These are phyloP conservation scores for Diploptera punctata DNA, from an alignment of 2,888 invertebrate genomes.

Conservation along the genomic window DNA sequence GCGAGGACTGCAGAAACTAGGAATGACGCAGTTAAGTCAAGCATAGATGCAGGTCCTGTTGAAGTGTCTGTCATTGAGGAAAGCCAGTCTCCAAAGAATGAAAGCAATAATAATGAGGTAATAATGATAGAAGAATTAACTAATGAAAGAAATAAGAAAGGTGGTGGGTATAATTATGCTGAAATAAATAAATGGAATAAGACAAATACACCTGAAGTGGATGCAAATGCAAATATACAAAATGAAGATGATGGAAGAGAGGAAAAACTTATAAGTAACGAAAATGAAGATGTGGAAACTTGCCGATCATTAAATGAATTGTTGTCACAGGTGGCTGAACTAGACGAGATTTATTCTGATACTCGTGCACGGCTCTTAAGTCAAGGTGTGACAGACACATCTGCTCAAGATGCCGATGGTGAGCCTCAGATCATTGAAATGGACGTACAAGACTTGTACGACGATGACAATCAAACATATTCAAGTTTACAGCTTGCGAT, in stretches of 20 bases:
- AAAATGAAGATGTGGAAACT: slow-evolving; percentile 42
- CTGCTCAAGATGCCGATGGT: background rate
- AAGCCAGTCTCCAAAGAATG: slow-evolving; percentile 23
- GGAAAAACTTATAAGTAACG: slow-evolving; percentile 43
- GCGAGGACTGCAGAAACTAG: slow-evolving; percentile 40
- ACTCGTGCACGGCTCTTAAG: slow-evolving; percentile 65
- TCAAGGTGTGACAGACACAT: slow-evolving; percentile 14
- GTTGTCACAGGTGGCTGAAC: slow-evolving; percentile 77
- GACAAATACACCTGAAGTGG: background rate
- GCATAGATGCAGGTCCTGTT: background rate
- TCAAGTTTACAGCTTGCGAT: slow-evolving; percentile 86
- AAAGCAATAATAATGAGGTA: slow-evolving; percentile 44
- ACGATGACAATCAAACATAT: slow-evolving; percentile 75
- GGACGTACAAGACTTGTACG: slow-evolving; percentile 50
- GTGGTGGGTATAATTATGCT: slow-evolving; percentile 47
- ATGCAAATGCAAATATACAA: slow-evolving; percentile 39
- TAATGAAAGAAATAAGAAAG: background rate
- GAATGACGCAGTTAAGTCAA: slow-evolving; percentile 6
- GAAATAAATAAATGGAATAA: slow-evolving; percentile 36
- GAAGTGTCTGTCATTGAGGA: background rate
- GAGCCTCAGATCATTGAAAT: slow-evolving; percentile 33
- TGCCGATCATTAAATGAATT: slow-evolving; percentile 68
- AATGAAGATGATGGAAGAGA: slow-evolving; percentile 25
- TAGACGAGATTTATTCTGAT: slow-evolving; percentile 82
- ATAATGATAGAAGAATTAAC: background rate